Evolutionary conservation across 2,888 invertebrate species (phyloP).

Genomic region (Clunio marinus): DNA sequence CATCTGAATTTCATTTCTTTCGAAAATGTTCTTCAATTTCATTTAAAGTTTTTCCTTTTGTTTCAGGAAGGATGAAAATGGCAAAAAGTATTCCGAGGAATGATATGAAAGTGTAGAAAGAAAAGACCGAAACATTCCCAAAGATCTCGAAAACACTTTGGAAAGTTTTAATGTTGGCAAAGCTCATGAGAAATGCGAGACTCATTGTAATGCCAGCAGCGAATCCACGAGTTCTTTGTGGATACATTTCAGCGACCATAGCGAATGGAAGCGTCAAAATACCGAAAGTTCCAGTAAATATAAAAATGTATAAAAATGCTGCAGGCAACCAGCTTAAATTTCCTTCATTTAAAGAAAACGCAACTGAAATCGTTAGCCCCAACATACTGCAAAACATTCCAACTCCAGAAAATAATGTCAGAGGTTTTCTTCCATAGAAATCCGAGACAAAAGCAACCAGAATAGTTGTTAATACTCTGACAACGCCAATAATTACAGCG

Average conservation of each 20-base stretch:
- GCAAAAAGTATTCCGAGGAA: constrained; percentile 58
- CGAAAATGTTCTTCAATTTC: constrained; percentile 59
- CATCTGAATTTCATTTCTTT: no score
- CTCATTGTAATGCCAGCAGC: constrained; percentile 65
- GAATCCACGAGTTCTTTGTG: constrained; percentile 58
- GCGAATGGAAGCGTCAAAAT: constrained; percentile 68
- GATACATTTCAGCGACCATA: constrained; percentile 70
- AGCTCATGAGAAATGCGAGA: constrained; percentile 62
- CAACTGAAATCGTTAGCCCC: constrained; percentile 54
- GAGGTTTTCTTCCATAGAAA: constrained; percentile 58
- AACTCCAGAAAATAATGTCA: constrained; percentile 62
- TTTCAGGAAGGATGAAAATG: constrained; percentile 63
- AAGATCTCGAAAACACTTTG: constrained; percentile 53
- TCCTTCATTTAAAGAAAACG: constrained; percentile 52
- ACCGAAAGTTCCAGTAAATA: constrained; percentile 58
- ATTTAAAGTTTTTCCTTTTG: constrained; percentile 62
- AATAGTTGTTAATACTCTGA: constrained; percentile 60
- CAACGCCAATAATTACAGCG: constrained; percentile 61
- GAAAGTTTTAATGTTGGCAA: constrained; percentile 63
- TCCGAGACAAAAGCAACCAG: constrained; percentile 61
- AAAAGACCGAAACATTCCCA: constrained; percentile 62
- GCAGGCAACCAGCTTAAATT: constrained; percentile 57
- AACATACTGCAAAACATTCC: constrained; percentile 59
- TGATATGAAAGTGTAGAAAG: constrained; percentile 58
- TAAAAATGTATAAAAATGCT: constrained; percentile 55